A percentile compares a stretch with the other conserved stretches of the same genome.
These are phyloP conservation scores for Carcina quercana DNA, from an alignment of 2,888 invertebrate genomes.

Conservation along the genomic window DNA sequence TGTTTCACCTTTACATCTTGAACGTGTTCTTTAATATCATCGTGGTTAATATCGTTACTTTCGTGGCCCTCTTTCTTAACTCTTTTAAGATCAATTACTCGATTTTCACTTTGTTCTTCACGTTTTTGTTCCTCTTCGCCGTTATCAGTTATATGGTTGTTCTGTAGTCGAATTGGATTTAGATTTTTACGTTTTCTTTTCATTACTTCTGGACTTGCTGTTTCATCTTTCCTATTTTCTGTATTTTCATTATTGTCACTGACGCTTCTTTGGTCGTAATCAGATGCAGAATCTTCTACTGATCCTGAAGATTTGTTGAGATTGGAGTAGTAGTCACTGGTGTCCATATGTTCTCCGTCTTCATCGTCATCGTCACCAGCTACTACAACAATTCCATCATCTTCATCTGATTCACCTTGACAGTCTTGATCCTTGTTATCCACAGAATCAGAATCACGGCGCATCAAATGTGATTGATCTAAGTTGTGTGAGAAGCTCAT, in stretches of 20 bases:
- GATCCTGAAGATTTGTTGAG: constrained; percentile 56
- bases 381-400: constrained; percentile 86
- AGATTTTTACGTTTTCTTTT: constrained; percentile 91
- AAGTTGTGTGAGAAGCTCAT: constrained; percentile 45
- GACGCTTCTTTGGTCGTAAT: constrained; percentile 57
- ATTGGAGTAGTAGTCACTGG: constrained; percentile 59
- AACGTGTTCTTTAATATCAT: constrained; percentile 23
- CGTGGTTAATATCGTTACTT: constrained; percentile 17
- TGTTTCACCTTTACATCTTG: constrained; percentile 47
- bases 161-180: constrained; percentile 89
- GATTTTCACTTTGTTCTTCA: constrained; percentile 38
- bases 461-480: constrained; percentile 50
- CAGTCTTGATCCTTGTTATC: constrained; percentile 75
- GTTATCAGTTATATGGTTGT: constrained; percentile 32
- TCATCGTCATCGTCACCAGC: constrained; percentile 85
- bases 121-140: constrained; percentile 26
- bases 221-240: constrained; percentile 65
- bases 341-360: constrained; percentile 72
- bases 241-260: constrained; percentile 53
- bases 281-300: constrained; percentile 58
- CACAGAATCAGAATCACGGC: constrained; percentile 49
- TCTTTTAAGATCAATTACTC: constrained; percentile 49
- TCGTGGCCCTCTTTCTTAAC: constrained; percentile 43
- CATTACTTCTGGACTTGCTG: constrained; percentile 73
- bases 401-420: constrained; percentile 80